These are phyloP conservation scores for Neoaliturus tenellus DNA, from an alignment of 2,888 invertebrate genomes.

Conservation along the genomic window DNA sequence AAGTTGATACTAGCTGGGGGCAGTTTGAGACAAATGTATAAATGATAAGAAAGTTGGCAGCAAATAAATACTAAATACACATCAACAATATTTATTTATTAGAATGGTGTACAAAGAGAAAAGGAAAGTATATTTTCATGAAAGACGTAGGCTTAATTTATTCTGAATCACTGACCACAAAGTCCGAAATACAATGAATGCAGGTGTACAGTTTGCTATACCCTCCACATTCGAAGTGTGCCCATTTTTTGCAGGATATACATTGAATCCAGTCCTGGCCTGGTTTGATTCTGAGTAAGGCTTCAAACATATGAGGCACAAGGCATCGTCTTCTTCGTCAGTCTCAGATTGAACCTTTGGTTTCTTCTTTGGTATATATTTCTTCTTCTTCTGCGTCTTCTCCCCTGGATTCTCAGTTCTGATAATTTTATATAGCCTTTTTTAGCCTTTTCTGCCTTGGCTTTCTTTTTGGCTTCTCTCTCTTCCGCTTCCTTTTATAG, in stretches of 20 bases:
- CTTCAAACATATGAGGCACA: conserved; percentile 15
- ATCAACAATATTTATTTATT: not conserved
- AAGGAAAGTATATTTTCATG: not conserved
- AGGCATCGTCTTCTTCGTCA: conserved; percentile 9
- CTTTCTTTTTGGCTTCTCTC: not conserved
- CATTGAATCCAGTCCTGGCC: conserved; percentile 38
- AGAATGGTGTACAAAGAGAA: not conserved
- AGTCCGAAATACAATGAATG: not conserved
- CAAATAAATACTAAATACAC: not conserved
- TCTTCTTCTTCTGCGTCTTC: not conserved
- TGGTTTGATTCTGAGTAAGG: conserved; percentile 9
- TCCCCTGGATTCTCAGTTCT: not conserved
- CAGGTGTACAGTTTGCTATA: not conserved
- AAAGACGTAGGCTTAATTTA: not conserved
- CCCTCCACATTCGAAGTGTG: conserved; percentile 3
- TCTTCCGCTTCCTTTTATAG: not conserved
- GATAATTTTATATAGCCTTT: no score
- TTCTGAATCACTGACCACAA: not conserved
- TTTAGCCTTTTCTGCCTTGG: no score
- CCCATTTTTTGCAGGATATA: conserved; percentile 35
- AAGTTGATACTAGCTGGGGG: conserved; percentile 1
- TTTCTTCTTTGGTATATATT: not conserved
- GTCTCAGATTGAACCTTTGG: not conserved
- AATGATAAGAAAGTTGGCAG: not conserved
- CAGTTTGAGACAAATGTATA: not conserved